phyloP scores from a whole-genome alignment of 2,113 vertebrate species.

The Forbesichthys agassizii region DNA sequence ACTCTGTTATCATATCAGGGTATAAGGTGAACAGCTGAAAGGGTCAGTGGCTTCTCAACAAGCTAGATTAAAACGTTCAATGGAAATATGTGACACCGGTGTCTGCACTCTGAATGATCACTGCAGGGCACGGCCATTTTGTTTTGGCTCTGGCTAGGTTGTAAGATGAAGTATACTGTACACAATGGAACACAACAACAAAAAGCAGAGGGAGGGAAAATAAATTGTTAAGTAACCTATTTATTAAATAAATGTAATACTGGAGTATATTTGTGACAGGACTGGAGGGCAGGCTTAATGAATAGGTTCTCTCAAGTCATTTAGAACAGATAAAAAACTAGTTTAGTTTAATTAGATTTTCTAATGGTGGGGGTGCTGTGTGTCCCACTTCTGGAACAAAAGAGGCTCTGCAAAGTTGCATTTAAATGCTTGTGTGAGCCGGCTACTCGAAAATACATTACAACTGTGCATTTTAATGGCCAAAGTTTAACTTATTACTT shows the following conservation, averaged over 20 bases:
- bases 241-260: constrained; percentile 79
- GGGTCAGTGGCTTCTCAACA: constrained; percentile 44
- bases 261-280: constrained; percentile 78
- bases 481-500: too few species aligned
- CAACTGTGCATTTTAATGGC: constrained; percentile 64
- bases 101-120: neutral
- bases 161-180: constrained; percentile 30
- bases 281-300: constrained; percentile 82
- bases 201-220: neutral
- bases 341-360: constrained; percentile 85
- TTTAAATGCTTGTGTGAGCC: constrained; percentile 67
- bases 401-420: constrained; percentile 74
- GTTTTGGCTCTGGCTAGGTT: neutral
- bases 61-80: constrained; percentile 52
- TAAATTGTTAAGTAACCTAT: constrained; percentile 76
- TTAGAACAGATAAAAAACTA: constrained; percentile 83
- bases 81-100: constrained; percentile 30
- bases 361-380: constrained; percentile 68
- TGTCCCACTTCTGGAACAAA: constrained; percentile 78
- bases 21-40: constrained; percentile 58
- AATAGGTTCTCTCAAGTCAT: constrained; percentile 81
- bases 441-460: constrained; percentile 69
- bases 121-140: neutral
- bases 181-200: constrained; percentile 54
- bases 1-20: constrained; percentile 66